Percentiles rank a stretch among this genome's conserved stretches.
phyloP scores from a whole-genome alignment of 2,113 vertebrate genomes.

The Malaclemys terrapin region DNA sequence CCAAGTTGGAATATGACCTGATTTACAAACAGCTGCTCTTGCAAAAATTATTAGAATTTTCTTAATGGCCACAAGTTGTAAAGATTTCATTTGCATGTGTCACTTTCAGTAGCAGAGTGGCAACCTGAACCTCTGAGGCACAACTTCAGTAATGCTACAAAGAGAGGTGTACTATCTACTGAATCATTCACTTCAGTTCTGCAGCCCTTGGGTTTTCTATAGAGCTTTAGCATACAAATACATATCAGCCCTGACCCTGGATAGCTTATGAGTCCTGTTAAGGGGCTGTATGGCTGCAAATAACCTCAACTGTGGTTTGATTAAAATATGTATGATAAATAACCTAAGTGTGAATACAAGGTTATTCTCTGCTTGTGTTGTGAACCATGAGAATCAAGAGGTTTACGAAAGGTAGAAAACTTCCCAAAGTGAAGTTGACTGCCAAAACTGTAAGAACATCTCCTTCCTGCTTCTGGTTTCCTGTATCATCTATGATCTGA shows the following conservation, averaged over 20 bases:
- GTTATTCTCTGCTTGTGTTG: not conserved
- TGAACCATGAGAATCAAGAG: not conserved
- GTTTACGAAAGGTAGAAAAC: not conserved
- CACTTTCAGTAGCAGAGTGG: not conserved
- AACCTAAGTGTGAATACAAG: not conserved
- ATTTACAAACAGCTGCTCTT: not conserved
- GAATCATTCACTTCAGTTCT: not conserved
- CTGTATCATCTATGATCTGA: not conserved
- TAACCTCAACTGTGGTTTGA: not conserved
- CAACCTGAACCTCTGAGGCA: not conserved
- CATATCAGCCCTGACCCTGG: not conserved
- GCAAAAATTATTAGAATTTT: not conserved
- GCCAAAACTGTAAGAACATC: not conserved
- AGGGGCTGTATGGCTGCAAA: not conserved
- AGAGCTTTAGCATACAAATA: not conserved
- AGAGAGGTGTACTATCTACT: not conserved
- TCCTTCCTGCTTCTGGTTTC: not conserved
- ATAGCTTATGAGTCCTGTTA: not conserved
- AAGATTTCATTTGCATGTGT: not conserved
- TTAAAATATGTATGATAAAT: not conserved
- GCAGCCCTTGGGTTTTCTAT: not conserved
- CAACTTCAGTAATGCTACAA: not conserved
- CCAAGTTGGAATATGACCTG: not conserved
- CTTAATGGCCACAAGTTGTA: not conserved
- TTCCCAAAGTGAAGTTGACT: not conserved